phyloP scores from a whole-genome alignment of 2,888 invertebrate genomes.

The Pseudococcus longispinus region DNA sequence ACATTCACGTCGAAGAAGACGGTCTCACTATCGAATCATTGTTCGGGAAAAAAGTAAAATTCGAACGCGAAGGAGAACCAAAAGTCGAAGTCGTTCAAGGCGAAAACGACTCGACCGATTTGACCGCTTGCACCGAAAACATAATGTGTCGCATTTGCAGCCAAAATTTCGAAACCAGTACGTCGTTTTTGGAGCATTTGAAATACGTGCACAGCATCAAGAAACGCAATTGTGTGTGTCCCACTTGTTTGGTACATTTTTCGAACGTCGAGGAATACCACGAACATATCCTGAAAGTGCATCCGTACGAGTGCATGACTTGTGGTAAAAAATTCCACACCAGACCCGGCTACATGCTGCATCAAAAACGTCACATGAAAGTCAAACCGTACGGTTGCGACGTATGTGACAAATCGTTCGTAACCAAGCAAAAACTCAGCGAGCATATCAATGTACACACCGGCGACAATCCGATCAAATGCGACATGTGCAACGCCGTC shows the following conservation, averaged over 20 bases:
- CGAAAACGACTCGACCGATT: neutral
- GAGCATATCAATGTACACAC: conserved; percentile 86
- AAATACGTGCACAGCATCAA: conserved; percentile 60
- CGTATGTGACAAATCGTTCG: conserved; percentile 81
- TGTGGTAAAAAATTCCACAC: conserved; percentile 81
- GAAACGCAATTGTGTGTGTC: conserved; percentile 64
- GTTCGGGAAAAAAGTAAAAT: conserved; percentile 35
- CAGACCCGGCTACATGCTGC: conserved; percentile 72
- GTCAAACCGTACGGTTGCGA: conserved; percentile 79
- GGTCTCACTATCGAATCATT: conserved; percentile 54
- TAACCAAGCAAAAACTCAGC: conserved; percentile 79
- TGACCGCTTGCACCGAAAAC: neutral
- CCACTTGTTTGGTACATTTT: conserved; percentile 73
- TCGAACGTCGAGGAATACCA: conserved; percentile 73
- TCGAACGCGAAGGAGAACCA: neutral
- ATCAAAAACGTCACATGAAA: conserved; percentile 80
- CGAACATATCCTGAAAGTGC: conserved; percentile 74
- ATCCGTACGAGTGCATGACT: conserved; percentile 82
- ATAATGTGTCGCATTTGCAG: conserved; percentile 46
- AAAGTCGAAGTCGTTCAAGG: neutral
- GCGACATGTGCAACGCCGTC: conserved; percentile 78
- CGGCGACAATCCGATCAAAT: conserved; percentile 78
- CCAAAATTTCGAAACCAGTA: neutral
- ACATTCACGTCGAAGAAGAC: conserved; percentile 57
- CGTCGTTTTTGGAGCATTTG: conserved; percentile 47